phyloP scores from a whole-genome alignment of 30 jellyfish, hydroid and myxozoan genomes.

The Mastigias papua region DNA sequence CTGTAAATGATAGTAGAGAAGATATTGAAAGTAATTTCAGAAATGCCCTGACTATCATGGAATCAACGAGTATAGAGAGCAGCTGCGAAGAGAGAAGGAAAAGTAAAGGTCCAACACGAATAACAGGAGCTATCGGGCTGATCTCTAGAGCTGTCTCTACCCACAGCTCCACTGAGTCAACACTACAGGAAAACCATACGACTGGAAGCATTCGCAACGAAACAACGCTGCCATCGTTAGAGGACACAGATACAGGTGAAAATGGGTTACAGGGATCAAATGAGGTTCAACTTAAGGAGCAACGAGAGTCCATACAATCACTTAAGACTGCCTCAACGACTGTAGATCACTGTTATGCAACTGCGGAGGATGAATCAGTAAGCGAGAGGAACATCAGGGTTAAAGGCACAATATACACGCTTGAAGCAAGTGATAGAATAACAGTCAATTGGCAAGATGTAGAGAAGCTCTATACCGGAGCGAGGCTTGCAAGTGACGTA shows the following conservation, averaged over 20 bases:
- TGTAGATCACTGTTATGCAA: slow-evolving; percentile 40
- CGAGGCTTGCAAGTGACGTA: slow-evolving; percentile 25
- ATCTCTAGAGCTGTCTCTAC: slow-evolving; percentile 12
- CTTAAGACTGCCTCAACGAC: slow-evolving; percentile 32
- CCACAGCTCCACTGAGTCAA: slow-evolving; percentile 8
- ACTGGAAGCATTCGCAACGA: not conserved
- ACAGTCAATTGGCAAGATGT: slow-evolving; percentile 27
- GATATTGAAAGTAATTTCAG: not conserved
- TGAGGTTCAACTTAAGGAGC: not conserved
- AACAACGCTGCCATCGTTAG: slow-evolving; percentile 24
- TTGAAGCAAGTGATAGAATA: slow-evolving; percentile 32
- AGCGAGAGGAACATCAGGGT: slow-evolving; percentile 35
- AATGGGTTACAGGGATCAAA: not conserved
- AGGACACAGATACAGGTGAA: not conserved
- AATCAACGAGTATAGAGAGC: not conserved
- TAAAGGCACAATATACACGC: slow-evolving; percentile 7
- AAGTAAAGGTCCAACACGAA: not conserved
- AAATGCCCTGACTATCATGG: not conserved
- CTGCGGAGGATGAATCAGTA: slow-evolving; percentile 59
- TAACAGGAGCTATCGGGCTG: slow-evolving; percentile 2
- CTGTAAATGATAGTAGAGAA: not conserved
- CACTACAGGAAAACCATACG: slow-evolving; percentile 1
- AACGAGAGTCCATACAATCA: slow-evolving; percentile 12
- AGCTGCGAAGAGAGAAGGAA: not conserved
- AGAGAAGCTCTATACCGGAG: slow-evolving; percentile 31